Evolutionary conservation across 2,113 vertebrate genomes (phyloP).

Genomic region (Rhea americana): DNA sequence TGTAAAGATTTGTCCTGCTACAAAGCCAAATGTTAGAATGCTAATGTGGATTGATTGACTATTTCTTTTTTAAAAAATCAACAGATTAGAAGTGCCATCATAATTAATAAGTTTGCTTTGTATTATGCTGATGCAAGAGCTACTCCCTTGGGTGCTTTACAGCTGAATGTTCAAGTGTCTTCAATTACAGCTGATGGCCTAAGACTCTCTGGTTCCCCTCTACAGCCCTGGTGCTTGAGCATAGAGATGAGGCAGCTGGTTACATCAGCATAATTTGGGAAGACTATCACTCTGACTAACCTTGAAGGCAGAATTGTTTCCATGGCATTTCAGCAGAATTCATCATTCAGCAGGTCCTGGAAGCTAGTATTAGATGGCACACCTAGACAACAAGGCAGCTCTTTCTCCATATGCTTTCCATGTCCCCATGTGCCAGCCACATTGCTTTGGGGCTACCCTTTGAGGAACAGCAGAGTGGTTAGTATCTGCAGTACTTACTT

Average conservation of each 20-base stretch:
- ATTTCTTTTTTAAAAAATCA: background rate
- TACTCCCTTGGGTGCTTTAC: background rate
- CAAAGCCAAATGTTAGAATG: background rate
- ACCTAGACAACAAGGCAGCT: rapidly evolving
- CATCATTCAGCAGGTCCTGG: background rate
- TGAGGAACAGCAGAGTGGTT: rapidly evolving
- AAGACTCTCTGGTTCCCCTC: background rate
- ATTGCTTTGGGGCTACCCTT: background rate
- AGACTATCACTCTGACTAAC: background rate
- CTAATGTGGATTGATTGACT: background rate
- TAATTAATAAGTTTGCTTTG: background rate
- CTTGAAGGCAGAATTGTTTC: rapidly evolving
- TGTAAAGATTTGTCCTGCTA: background rate
- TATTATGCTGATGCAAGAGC: background rate
- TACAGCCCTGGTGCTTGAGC: background rate
- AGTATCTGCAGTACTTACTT: background rate
- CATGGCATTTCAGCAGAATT: background rate
- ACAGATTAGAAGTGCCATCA: background rate
- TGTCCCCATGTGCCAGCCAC: rapidly evolving
- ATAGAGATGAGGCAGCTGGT: background rate
- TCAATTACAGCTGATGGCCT: background rate
- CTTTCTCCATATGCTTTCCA: rapidly evolving
- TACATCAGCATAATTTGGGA: background rate
- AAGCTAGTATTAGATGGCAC: rapidly evolving
- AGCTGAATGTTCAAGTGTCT: rapidly evolving